phyloP scores from a whole-genome alignment of 1,140 invertebrate species.

The Meteorus sp. region DNA sequence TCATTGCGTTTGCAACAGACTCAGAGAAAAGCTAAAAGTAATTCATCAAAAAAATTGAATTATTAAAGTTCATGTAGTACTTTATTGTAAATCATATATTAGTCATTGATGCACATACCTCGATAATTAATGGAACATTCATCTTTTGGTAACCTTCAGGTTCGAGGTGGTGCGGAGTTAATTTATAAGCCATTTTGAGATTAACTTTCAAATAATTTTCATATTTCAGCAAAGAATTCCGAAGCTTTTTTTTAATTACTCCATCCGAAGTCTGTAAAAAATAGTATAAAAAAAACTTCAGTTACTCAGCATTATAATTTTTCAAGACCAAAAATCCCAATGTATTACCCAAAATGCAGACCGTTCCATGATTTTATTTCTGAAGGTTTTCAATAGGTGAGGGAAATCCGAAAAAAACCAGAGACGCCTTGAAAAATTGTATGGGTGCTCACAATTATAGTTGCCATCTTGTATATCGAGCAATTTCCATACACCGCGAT shows the following conservation, averaged over 20 bases:
- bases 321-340: slow-evolving; percentile 8
- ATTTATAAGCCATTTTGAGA: not conserved
- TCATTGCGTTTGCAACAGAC: not conserved
- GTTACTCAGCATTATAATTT: too few relatives aligned
- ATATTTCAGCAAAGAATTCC: slow-evolving; percentile 3
- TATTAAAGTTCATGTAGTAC: not conserved
- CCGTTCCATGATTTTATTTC: slow-evolving; percentile 19
- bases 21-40: not conserved
- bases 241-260: slow-evolving; percentile 11
- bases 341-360: slow-evolving; percentile 5
- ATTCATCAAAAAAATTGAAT: not conserved
- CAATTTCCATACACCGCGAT: slow-evolving; percentile 23
- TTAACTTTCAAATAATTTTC: not conserved
- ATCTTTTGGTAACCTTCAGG: not conserved
- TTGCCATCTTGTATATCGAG: slow-evolving; percentile 22
- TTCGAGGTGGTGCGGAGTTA: not conserved
- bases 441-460: slow-evolving; percentile 18
- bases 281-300: too few relatives aligned
- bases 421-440: slow-evolving; percentile 6
- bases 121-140: not conserved
- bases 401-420: slow-evolving; percentile 27
- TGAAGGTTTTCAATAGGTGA: slow-evolving; percentile 25
- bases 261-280: slow-evolving; percentile 27
- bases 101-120: not conserved
- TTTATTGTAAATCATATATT: too few relatives aligned